Base-by-base conservation (phyloP, 2,113 vertebrate genomes). In the Pholis gunnellus region DNA sequence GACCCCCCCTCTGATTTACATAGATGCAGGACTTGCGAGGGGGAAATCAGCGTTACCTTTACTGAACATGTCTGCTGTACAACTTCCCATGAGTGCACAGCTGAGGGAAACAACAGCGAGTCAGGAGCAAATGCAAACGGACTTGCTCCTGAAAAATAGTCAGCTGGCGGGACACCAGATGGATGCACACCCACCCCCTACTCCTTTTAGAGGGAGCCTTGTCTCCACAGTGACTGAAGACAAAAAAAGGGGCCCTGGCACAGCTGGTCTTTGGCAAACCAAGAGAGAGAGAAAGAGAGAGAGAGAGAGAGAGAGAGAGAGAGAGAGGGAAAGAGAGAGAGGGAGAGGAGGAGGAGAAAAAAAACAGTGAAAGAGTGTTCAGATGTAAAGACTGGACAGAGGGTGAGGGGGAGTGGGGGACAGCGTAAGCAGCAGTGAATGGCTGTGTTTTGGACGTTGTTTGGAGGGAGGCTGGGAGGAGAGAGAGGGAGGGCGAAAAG, bases 161-260 rank as follows among this genome's bases (percentile, higher is more conserved):
- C 81, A 84, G 77, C 84, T 93, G 87, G 82, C 54, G 5, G 70
- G 78, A 67, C 70, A 87, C 79, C 88, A 89, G 78, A 90, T 73
- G 86, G 88, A 82, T 71, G 65, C 69, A 71, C 78, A 78, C 48
- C 50, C n/a, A 57, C 57, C 70, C 84, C 74, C 52, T 61, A 48
- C 69, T 85, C 67, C 73, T 83, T 84, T 87, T 78, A 60, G 88
- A 87, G 75, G 81, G 81, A 85, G 85, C 71, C 78, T 75, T 3
- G 83, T 94, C 87, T 91, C 93, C 93, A 91, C 77, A 87, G 93
- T 75, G 88, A 95, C 93, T 59, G 68, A 72, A 77, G 81, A 94
- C 92, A 92, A 91, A 93, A 92, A 92, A 89, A 56, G 87, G 83
- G 91, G 89, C 88, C 87, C 77, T 76, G 79, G 82, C 91, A 92